A percentile compares a stretch with the other conserved stretches of the same genome.
These are phyloP conservation scores for Rhinopomastus cyanomelas DNA, from an alignment of 2,113 vertebrate genomes.

Conservation along the genomic window DNA sequence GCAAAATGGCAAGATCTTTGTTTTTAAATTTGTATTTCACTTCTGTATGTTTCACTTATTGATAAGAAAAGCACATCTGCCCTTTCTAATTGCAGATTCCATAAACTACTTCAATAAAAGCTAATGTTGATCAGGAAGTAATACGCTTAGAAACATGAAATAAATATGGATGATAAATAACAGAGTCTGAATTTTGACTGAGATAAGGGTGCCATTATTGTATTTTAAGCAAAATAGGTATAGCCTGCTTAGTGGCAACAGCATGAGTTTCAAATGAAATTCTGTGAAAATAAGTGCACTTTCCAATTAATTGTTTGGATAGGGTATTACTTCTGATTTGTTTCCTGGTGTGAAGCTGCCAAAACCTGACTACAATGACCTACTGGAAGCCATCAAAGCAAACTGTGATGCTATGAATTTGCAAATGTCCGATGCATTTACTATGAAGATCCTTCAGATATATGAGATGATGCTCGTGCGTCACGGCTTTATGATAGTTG, in stretches of 20 bases:
- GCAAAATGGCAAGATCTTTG: neutral
- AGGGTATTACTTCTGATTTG: constrained; percentile 93
- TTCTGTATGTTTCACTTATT: neutral
- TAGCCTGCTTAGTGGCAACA: neutral
- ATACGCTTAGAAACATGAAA: neutral
- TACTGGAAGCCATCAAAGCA: constrained; percentile 82
- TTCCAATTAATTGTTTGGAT: constrained; percentile 9
- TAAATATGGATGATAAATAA: neutral
- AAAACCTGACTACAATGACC: constrained; percentile 83
- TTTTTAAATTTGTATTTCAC: neutral
- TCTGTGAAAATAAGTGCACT: neutral
- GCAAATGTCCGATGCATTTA: constrained; percentile 84
- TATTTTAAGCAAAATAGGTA: neutral
- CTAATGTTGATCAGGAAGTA: neutral
- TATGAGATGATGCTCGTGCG: constrained; percentile 94
- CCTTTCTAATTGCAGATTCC: neutral
- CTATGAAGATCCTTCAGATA: constrained; percentile 90
- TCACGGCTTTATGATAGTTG: constrained; percentile 93
- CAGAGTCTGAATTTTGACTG: neutral
- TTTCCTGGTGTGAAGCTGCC: constrained; percentile 89
- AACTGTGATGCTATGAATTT: constrained; percentile 87
- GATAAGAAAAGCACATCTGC: neutral
- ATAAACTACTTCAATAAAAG: neutral
- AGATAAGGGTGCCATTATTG: neutral
- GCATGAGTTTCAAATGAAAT: neutral